Evolutionary conservation across 2,113 vertebrate genomes (phyloP), one percentile per base, ranked within the genome.

Genomic region (Ciconia stormi): DNA sequence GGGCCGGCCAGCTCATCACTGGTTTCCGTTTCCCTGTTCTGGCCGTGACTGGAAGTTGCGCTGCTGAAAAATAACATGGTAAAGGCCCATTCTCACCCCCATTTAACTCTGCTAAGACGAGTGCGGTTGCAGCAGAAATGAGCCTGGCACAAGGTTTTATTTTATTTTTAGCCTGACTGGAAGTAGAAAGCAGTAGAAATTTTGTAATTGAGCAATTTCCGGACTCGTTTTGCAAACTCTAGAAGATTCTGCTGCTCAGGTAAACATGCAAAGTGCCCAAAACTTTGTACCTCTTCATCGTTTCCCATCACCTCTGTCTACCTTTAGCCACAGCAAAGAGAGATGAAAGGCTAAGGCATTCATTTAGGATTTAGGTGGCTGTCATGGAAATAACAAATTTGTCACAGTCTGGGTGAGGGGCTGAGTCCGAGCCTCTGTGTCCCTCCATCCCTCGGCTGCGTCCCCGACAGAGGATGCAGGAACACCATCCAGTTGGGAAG

Each of bases 141-240:
- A 78, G 77, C 73, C 55, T 82, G 86, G 83, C 77, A 87, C 69
- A 56, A 91, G 30, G 44, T 25, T 87, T 87, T 61, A 19, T 74
- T 87, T 90, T 95, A 93, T 89, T 95, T 97, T 96, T 94, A 95
- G 89, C 86, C 30, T 89, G 44, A 91, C 92, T 96, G 93, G 91
- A 96, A 97, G 72, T 40, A 74, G 87, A 89, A 65, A 95, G 72
- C n/a, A 63, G 71, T 34, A 91, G 92, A 91, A 69, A 49, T 87
- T 77, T 82, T 71, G 66, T 56, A 62, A 72, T 44, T 93, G 92
- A 71, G 94, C 72, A 92, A 94, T 91, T 95, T 97, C 90, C 23
- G 15, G 63, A 8, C 49, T 53, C 1, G 0, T 78, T 91, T 90
- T 94, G 90, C 84, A 82, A 78, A 74, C 47, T 84, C 56, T 32